Conservation (phyloP, 2,113 vertebrate genomes). For the Mustela nigripes region DNA sequence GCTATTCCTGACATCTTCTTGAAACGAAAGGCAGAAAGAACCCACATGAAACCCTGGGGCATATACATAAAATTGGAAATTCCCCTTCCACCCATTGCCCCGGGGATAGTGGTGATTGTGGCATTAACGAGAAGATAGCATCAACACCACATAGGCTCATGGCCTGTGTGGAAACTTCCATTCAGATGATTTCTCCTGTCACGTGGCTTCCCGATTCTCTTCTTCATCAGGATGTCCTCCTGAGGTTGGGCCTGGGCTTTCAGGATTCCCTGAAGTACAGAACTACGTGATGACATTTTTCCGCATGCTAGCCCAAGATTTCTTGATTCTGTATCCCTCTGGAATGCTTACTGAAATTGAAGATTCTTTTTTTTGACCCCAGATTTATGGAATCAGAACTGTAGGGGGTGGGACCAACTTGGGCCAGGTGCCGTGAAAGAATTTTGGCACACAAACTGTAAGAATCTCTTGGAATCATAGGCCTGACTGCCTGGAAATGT, state of each 20-base stretch:
- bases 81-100: not conserved
- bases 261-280: not conserved
- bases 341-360: not conserved
- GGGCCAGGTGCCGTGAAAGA: not conserved
- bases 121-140: not conserved
- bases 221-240: not conserved
- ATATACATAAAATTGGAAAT: too few relatives aligned
- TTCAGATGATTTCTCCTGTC: not conserved
- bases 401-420: not conserved
- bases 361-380: not conserved
- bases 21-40: not conserved
- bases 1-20: not conserved
- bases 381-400: not conserved
- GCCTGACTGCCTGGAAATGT: not conserved
- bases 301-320: not conserved
- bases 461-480: not conserved
- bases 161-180: not conserved
- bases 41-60: not conserved
- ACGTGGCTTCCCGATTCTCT: not conserved
- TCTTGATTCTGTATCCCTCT: not conserved
- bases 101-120: not conserved
- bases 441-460: not conserved
- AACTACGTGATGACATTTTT: not conserved
- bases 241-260: not conserved
- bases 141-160: too few relatives aligned